Evolutionary conservation across 2,113 vertebrate genomes (phyloP), one percentile per base, ranked within the genome.

Genomic region (Amazona vittata): DNA sequence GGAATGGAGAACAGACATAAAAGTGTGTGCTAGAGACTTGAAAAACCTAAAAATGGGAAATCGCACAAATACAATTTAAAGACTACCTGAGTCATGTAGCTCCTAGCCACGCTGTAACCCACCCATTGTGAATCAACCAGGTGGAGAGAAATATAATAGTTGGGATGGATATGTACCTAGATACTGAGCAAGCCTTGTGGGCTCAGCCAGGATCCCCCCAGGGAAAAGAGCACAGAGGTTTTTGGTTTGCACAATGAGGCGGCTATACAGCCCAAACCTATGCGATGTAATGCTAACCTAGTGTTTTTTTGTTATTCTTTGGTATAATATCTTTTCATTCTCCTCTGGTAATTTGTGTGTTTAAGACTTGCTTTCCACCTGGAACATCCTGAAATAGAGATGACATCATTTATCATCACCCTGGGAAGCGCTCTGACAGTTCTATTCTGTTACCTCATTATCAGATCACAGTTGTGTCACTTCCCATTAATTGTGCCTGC

Each of bases 361-460:
- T 68, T 55, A 79, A 49, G 93, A 35, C 44, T 94, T 94, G 35
- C 18, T 57, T 75, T 91, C 89, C 39, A 75, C 68, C 44, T 50
- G 79, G 64, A 85, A 82, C 41, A 49, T 65, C 75, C 78, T 57
- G 63, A 70, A 93, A 70, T 68, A 89, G 74, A 86, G 21, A 65
- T 84, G 90, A 14, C 76, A 63, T 78, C 2, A 87, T 97, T 97
- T 93, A 50, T 95, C 96, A 78, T 13, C 64, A 60, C 60, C 15
- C 53, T 3, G 6, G 64, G 44, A 87, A 85, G 86, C 12, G 65
- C 5, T 44, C 53, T 97, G 96, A 90, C 95, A 95, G 57, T 95
- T 96, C 91, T 76, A 83, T 97, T 97, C 93, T 73, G 65, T 90
- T 91, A 47, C 55, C 63, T 89, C 55, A 80, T 96, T 94, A 92